Conservation (phyloP, 1,140 invertebrate species). For the Protaetia brevitarsis region DNA sequence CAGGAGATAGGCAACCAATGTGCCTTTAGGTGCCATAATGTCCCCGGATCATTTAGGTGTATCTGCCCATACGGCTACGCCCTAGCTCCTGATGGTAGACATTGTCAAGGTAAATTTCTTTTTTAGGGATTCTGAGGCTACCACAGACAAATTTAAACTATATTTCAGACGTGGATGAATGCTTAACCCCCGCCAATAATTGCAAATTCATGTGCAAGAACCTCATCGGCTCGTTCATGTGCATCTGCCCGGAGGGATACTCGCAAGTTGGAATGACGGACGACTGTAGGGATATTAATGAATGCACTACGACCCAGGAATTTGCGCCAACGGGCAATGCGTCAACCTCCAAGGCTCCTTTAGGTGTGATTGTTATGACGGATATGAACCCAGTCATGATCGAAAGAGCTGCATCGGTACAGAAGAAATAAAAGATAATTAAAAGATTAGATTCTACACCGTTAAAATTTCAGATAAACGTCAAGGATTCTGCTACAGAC, state of each 20-base stretch:
- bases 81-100: constrained; percentile 73
- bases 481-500: constrained; percentile 74
- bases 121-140: not conserved
- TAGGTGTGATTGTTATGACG: constrained; percentile 75
- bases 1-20: constrained; percentile 74
- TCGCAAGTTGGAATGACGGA: constrained; percentile 67
- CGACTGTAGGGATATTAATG: constrained; percentile 80
- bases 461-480: constrained; percentile 69
- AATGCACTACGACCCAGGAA: constrained; percentile 63
- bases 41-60: constrained; percentile 77
- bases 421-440: too few relatives aligned
- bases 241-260: constrained; percentile 82
- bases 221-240: constrained; percentile 83
- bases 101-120: constrained; percentile 65
- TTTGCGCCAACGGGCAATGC: constrained; percentile 75
- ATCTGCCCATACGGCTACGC: constrained; percentile 79
- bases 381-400: constrained; percentile 73
- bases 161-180: constrained; percentile 79
- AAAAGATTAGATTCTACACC: too few relatives aligned
- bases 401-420: constrained; percentile 79
- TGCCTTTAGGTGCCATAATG: constrained; percentile 85
- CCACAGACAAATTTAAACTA: constrained; percentile 23
- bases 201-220: constrained; percentile 87
- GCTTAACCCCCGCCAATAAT: constrained; percentile 69
- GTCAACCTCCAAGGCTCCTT: constrained; percentile 78